Conservation (phyloP, 2,797 vertebrate genomes). For the Euphonia xanthogaster region DNA sequence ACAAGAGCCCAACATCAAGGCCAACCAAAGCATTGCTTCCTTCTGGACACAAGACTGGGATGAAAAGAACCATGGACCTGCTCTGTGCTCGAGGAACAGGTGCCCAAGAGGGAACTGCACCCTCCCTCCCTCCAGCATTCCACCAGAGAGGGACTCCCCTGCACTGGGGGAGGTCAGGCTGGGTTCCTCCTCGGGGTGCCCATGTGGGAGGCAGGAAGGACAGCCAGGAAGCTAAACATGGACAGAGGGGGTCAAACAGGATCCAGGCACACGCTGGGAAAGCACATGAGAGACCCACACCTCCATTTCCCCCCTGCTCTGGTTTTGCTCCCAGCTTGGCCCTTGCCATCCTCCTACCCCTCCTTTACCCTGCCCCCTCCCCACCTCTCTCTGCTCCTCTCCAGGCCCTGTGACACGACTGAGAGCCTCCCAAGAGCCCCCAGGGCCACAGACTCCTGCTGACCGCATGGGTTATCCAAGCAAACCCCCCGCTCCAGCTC, state of each 20-base stretch:
- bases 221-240: accelerated
- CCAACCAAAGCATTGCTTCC: not conserved
- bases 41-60: not conserved
- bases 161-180: not conserved
- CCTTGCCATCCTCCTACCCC: not conserved
- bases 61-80: accelerated
- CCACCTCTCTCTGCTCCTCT: not conserved
- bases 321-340: not conserved
- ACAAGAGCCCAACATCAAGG: not conserved
- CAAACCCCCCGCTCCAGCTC: not conserved
- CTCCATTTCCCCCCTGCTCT: accelerated
- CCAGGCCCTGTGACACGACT: not conserved
- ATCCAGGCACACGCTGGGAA: accelerated
- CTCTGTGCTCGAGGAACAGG: not conserved
- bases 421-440: not conserved
- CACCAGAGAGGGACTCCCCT: not conserved
- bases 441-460: accelerated
- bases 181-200: not conserved
- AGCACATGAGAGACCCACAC: accelerated
- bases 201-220: accelerated
- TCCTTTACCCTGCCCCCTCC: not conserved
- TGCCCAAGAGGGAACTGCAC: accelerated
- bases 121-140: not conserved
- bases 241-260: not conserved
- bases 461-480: not conserved